Conservation (phyloP, 2,113 vertebrate genomes). For the Pyxicephalus adspersus region DNA sequence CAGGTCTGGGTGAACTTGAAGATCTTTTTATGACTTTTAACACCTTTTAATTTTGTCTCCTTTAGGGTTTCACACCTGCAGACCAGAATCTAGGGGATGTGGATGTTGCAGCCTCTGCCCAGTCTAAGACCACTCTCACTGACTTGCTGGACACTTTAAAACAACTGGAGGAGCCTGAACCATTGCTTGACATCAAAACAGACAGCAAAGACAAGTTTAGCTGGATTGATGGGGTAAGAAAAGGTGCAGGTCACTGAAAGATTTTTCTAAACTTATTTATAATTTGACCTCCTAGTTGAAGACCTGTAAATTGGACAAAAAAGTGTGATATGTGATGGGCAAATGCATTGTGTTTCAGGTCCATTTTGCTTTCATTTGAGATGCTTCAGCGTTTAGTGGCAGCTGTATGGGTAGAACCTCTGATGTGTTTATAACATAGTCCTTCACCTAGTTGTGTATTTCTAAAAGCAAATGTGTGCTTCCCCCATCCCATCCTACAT, state of each 20-base stretch:
- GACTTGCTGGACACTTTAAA: slow-evolving; percentile 89
- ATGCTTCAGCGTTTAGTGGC: too few species aligned
- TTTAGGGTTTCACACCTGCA: slow-evolving; percentile 70
- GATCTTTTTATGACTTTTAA: too few species aligned
- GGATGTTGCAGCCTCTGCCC: slow-evolving; percentile 60
- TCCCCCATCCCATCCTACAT: too few species aligned
- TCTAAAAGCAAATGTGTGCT: too few species aligned
- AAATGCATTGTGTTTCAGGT: too few species aligned
- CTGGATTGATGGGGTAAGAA: slow-evolving; percentile 81
- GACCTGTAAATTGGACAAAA: too few species aligned
- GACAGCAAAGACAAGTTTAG: slow-evolving; percentile 79
- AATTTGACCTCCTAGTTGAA: neutral
- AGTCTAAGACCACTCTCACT: slow-evolving; percentile 79
- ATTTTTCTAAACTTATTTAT: neutral
- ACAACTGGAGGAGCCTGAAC: slow-evolving; percentile 85
- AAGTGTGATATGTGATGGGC: too few species aligned
- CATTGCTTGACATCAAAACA: slow-evolving; percentile 68
- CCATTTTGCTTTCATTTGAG: too few species aligned
- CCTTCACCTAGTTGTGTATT: too few species aligned
- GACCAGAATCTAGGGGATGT: slow-evolving; percentile 69
- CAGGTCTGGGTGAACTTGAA: too few species aligned
- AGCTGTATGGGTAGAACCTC: too few species aligned
- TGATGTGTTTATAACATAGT: too few species aligned
- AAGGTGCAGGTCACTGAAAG: neutral
- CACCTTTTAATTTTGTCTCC: neutral